phyloP scores from a whole-genome alignment of 1,140 invertebrate species.

The Gonioctena quinquepunctata region DNA sequence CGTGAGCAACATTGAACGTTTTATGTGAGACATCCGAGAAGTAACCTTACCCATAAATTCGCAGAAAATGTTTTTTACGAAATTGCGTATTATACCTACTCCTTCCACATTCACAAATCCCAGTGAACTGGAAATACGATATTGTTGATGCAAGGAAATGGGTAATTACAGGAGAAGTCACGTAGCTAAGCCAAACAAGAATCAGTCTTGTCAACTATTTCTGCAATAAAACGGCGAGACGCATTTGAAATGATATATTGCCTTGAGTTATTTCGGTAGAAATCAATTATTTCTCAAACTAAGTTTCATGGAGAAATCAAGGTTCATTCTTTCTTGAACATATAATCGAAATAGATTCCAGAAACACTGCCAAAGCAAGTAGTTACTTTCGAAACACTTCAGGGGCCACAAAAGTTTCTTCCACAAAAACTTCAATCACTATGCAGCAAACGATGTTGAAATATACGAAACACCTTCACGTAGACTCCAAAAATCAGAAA shows the following conservation, averaged over 20 bases:
- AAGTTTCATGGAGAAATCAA: too few species aligned
- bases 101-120: background rate
- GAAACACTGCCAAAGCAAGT: too few species aligned
- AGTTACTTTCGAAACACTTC: too few species aligned
- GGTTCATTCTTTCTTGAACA: too few species aligned
- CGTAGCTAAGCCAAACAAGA: background rate
- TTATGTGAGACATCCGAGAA: too few species aligned
- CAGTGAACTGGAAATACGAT: background rate
- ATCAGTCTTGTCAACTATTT: background rate
- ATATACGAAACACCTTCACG: too few species aligned
- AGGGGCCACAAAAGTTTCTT: too few species aligned
- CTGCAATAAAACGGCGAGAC: background rate
- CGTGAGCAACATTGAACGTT: too few species aligned
- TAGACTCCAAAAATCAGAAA: too few species aligned
- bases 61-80: background rate
- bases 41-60: background rate
- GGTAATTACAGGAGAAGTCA: background rate
- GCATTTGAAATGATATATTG: background rate
- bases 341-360: too few species aligned
- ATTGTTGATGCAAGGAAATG: background rate
- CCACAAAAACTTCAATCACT: too few species aligned
- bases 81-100: background rate
- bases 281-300: background rate
- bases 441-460: too few species aligned
- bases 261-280: background rate